Conservation (phyloP, 2,797 vertebrate species). For the Leuciscus waleckii region DNA sequence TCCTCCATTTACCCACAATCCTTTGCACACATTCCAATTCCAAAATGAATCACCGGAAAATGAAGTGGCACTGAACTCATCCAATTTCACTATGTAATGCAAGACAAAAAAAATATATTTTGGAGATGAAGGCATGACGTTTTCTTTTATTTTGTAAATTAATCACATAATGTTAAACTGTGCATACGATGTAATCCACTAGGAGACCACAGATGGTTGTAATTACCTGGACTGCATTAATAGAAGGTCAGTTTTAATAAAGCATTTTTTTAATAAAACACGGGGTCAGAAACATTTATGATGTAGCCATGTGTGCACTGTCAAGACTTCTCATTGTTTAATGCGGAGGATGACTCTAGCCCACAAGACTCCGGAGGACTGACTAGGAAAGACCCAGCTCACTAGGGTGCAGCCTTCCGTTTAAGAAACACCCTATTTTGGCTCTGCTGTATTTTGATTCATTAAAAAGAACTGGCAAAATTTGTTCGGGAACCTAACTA, state of each 20-base stretch:
- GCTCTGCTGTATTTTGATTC: neutral
- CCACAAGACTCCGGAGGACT: no score
- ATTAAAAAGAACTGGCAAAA: neutral
- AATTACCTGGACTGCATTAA: no score
- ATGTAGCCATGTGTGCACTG: no score
- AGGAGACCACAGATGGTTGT: no score
- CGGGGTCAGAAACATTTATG: no score
- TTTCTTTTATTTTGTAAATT: neutral
- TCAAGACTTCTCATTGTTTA: no score
- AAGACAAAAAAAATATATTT: neutral
- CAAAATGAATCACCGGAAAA: neutral
- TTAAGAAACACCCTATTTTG: neutral
- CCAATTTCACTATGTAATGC: neutral
- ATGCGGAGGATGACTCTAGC: no score
- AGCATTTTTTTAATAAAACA: no score
- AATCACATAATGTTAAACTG: neutral
- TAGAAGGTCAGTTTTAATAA: no score
- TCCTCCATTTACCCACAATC: neutral
- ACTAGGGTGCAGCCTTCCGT: neutral
- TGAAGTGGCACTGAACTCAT: neutral
- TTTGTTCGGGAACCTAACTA: neutral
- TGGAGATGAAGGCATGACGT: neutral
- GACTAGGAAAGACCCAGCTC: no score
- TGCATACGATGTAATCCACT: no score
- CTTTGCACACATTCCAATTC: neutral